phyloP scores from a whole-genome alignment of 2,888 invertebrate genomes.

The Terebella lapidaria region DNA sequence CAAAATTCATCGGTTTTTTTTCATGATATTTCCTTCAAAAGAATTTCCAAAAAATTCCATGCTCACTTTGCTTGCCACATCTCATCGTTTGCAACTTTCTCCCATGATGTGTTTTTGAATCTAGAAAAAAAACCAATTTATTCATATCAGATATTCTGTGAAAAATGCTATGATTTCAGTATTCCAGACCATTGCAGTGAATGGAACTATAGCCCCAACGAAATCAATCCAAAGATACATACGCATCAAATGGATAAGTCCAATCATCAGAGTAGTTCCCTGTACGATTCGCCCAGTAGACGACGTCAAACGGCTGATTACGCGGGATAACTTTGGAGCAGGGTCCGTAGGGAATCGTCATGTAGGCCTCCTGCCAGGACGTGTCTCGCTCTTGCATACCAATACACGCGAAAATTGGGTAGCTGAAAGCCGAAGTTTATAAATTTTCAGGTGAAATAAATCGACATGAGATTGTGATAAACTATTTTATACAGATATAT shows the following conservation, averaged over 20 bases:
- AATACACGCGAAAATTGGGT: constrained; percentile 44
- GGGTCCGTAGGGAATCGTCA: constrained; percentile 40
- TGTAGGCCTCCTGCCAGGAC: constrained; percentile 36
- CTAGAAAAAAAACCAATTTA: no score
- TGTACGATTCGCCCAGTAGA: constrained; percentile 25
- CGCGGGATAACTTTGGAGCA: constrained; percentile 34
- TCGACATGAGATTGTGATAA: no score
- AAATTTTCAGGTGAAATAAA: no score
- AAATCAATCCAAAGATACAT: no score
- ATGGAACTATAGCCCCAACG: no score
- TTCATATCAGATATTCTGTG: no score
- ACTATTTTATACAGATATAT: no score
- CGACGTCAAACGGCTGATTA: constrained; percentile 22
- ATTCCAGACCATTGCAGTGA: no score
- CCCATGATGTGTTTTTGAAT: constrained; percentile 41
- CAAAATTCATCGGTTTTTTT: no score
- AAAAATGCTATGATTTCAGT: no score
- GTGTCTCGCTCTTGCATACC: constrained; percentile 44
- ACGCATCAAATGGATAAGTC: constrained; percentile 32
- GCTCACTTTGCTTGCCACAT: constrained; percentile 51
- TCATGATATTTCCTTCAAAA: no score
- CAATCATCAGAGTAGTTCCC: constrained; percentile 34
- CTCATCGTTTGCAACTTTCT: constrained; percentile 45
- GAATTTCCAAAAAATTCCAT: no score
- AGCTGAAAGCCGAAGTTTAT: constrained; percentile 9